Conservation (phyloP, 1,140 invertebrate genomes). For the Magallana gigas region DNA sequence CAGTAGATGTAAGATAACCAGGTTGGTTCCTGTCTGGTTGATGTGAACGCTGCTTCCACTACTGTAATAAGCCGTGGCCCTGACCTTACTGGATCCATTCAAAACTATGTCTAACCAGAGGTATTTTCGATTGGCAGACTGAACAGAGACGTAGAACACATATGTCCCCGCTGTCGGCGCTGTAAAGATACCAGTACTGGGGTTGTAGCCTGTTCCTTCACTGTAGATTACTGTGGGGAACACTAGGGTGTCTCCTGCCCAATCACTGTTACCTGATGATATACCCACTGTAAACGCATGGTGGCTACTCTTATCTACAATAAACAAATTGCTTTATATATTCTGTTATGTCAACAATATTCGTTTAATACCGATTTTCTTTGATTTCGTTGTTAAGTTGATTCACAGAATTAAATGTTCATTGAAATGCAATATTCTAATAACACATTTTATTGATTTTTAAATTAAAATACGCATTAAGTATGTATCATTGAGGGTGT, state of each 20-base stretch:
- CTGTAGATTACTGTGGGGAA: neutral
- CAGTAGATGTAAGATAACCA: neutral
- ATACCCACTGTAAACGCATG: neutral
- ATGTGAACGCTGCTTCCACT: neutral
- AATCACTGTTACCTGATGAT: neutral
- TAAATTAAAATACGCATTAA: no score
- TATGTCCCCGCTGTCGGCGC: neutral
- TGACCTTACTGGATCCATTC: neutral
- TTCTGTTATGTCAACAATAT: neutral
- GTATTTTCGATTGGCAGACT: neutral
- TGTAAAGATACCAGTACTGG: neutral
- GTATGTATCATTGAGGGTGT: no score
- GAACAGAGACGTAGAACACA: neutral
- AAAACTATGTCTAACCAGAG: neutral
- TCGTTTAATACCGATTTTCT: neutral
- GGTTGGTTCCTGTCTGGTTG: neutral
- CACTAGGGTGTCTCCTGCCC: neutral
- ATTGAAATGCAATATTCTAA: neutral
- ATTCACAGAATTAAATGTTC: neutral
- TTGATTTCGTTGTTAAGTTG: neutral
- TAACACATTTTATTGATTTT: neutral
- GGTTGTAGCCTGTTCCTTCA: neutral
- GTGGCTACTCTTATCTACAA: neutral
- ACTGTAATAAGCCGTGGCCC: neutral
- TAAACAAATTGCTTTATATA: neutral